A percentile compares a stretch with the other conserved stretches of the same genome.
These are phyloP conservation scores for Oscarella lobularis DNA, from an alignment of 37 sponge, comb jelly and placozoan genomes.

Conservation along the genomic window DNA sequence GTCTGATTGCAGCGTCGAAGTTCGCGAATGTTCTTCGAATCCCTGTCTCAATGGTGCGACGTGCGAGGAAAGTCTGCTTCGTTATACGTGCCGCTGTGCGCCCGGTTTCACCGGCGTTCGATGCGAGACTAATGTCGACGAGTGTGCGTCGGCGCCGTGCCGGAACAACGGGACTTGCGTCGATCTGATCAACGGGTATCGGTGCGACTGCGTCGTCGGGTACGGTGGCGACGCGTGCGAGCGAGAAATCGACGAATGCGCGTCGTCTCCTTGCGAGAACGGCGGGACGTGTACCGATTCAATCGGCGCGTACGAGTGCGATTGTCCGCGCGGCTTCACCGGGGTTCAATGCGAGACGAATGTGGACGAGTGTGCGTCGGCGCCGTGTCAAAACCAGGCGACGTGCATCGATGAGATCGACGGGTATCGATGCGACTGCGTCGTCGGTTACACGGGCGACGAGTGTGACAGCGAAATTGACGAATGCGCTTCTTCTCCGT, in stretches of 20 bases:
- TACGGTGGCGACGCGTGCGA: background rate
- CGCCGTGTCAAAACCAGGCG: background rate
- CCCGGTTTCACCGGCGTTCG: slow-evolving; percentile 9
- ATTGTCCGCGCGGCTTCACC: background rate
- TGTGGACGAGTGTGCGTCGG: background rate
- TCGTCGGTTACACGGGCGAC: background rate
- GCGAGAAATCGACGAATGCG: background rate
- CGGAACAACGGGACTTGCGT: slow-evolving; percentile 17
- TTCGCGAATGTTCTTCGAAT: background rate
- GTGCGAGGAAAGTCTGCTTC: background rate
- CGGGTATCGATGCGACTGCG: background rate
- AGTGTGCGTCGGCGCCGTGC: slow-evolving; percentile 8
- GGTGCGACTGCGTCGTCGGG: slow-evolving; percentile 3
- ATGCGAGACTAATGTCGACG: slow-evolving; percentile 10
- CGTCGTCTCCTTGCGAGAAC: slow-evolving; percentile 8
- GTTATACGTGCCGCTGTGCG: slow-evolving; percentile 3
- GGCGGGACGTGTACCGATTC: slow-evolving; percentile 1
- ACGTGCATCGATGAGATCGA: background rate
- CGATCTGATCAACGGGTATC: background rate
- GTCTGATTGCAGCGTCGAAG: background rate
- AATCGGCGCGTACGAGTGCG: background rate
- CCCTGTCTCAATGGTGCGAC: slow-evolving; percentile 20
- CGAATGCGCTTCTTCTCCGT: background rate
- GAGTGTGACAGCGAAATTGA: background rate
- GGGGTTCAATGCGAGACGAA: background rate